Base-by-base conservation (phyloP, 2,888 invertebrate species). In the Halocaridina rubra region DNA sequence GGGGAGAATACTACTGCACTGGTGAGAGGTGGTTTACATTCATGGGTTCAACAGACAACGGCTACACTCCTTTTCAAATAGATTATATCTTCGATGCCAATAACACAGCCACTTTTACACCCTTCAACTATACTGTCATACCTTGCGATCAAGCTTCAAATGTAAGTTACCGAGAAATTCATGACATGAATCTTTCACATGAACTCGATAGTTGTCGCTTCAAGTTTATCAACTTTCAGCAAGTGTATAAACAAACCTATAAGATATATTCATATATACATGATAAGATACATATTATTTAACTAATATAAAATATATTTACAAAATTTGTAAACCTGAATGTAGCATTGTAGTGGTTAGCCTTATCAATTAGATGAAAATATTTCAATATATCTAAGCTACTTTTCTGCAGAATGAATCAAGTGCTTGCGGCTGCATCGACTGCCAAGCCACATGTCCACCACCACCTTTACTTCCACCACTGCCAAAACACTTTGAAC, bases 1-100 rank as follows among this genome's bases (percentile, higher is more conserved):
- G 94, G 92, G 94, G 94, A 1, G 94, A 95, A 0, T 92, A 93
- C 24, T 92, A 93, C 88, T 99, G 98, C 90, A 93, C 91, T 8
- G 92, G 94, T 0, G 89, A 92, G 89, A 91, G 92, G 92, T 92
- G 89, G 90, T 89, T 88, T 80, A 30, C 89, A 69, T 90, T 89
- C 76, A 89, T 90, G 90, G 90, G 90, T 19, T 88, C 89, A 19
- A 88, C 88, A 16, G 77, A 86, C 19, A 89, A 89, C 67, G 89
- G 89, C 59, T 89, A 88, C 86, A 53, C 89, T 89, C 95, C 96
- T 61, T 95, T 96, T 92, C 94, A 94, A 92, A 95, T 96, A 86
- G 94, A 93, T 88, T 96, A 95, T 90, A 90, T 93, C 33, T 89
- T 91, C 89, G 89, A 91, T 0, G 93, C 94, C 13, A 53, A 30